These are phyloP conservation scores for Cataglyphis livida DNA, from an alignment of 2,888 invertebrate species.

Conservation along the genomic window DNA sequence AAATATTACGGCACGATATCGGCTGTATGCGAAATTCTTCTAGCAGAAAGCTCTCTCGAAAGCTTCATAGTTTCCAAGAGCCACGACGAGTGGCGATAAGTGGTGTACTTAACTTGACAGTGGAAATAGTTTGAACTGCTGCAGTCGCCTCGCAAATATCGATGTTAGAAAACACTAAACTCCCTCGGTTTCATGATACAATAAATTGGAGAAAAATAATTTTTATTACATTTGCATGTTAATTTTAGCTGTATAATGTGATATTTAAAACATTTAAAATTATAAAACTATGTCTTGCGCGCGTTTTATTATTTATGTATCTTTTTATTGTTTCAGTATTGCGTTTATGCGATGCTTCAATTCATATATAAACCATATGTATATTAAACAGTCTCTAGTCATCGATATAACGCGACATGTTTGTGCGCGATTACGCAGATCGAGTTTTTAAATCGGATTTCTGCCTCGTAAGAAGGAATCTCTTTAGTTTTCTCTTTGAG, in stretches of 20 bases:
- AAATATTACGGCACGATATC: slow-evolving; percentile 44
- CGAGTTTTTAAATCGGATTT: slow-evolving; percentile 27
- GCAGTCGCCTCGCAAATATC: slow-evolving; percentile 45
- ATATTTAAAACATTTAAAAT: neutral
- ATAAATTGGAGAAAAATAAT: neutral
- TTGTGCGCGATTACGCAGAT: neutral
- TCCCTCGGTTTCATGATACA: neutral
- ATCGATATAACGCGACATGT: neutral
- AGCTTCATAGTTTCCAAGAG: slow-evolving; percentile 66
- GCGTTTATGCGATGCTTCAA: neutral
- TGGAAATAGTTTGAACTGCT: slow-evolving; percentile 48
- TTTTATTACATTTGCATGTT: neutral
- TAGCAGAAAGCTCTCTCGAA: slow-evolving; percentile 48
- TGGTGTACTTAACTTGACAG: slow-evolving; percentile 66
- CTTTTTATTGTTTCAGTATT: neutral
- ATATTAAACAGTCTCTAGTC: neutral
- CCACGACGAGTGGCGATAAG: slow-evolving; percentile 58
- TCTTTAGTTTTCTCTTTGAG: slow-evolving; percentile 46
- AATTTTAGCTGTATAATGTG: neutral
- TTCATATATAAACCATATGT: neutral
- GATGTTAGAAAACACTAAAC: slow-evolving; percentile 25
- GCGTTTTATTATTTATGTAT: neutral
- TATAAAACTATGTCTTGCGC: neutral
- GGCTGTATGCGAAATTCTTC: slow-evolving; percentile 62
- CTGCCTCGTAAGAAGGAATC: slow-evolving; percentile 29